phyloP scores from a whole-genome alignment of 2,888 invertebrate genomes.

The Clistopyga incitator region DNA sequence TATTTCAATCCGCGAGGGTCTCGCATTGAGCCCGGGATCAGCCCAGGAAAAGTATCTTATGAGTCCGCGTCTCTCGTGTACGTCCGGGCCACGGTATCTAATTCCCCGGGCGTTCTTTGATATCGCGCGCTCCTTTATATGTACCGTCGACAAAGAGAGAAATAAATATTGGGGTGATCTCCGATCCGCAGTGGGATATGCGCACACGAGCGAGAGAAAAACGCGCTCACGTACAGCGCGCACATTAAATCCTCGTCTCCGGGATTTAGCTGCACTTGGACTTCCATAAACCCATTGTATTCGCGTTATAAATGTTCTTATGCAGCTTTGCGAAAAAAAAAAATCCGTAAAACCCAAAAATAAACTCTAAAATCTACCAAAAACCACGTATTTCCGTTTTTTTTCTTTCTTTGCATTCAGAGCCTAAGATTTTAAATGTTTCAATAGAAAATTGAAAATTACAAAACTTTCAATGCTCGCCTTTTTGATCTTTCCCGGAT shows the following conservation, averaged over 20 bases:
- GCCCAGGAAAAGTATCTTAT: conserved; percentile 75
- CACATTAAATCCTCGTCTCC: conserved; percentile 6
- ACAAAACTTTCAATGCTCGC: neutral
- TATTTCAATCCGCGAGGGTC: conserved; percentile 74
- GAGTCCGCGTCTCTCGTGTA: conserved; percentile 63
- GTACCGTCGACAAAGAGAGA: conserved; percentile 73
- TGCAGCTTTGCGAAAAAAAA: conserved; percentile 1
- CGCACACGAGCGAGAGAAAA: conserved; percentile 42
- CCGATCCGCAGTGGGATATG: conserved; percentile 46
- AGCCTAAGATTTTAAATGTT: too few relatives aligned
- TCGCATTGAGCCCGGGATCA: conserved; percentile 74
- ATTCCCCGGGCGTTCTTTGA: conserved; percentile 75
- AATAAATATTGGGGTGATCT: conserved; percentile 79
- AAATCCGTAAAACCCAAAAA: too few relatives aligned
- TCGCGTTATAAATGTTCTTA: conserved; percentile 6
- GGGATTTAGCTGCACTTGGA: conserved; percentile 30
- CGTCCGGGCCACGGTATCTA: conserved; percentile 73
- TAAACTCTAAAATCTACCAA: neutral
- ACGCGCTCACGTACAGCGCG: neutral
- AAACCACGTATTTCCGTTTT: too few relatives aligned
- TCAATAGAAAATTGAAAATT: too few relatives aligned
- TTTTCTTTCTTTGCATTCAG: too few relatives aligned
- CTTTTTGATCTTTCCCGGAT: neutral
- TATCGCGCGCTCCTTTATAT: conserved; percentile 70
- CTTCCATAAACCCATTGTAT: conserved; percentile 12